Evolutionary conservation across 2,797 vertebrate species (phyloP).

Genomic region (Malurus leucopterus): DNA sequence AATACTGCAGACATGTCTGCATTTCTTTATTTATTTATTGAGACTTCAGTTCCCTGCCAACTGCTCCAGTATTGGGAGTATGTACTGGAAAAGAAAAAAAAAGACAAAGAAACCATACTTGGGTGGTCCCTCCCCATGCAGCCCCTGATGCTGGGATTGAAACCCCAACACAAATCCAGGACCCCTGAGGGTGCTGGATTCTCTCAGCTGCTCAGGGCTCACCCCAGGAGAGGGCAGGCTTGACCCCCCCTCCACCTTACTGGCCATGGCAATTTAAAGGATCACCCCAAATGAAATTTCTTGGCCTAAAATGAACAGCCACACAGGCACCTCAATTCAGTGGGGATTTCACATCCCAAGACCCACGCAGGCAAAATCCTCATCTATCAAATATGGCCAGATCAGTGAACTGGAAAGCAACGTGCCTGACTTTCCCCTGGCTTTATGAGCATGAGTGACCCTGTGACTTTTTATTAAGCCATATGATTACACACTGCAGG

Average conservation of each 20-base stretch:
- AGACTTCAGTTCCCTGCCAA: not conserved
- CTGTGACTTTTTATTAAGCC: conserved; percentile 27
- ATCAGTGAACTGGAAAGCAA: conserved; percentile 25
- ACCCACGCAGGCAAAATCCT: not conserved
- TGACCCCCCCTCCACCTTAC: rapidly evolving
- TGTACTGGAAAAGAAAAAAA: not conserved
- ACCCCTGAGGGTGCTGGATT: not conserved
- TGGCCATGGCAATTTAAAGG: not conserved
- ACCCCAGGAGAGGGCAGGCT: not conserved
- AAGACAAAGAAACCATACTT: not conserved
- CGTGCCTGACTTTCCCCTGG: not conserved
- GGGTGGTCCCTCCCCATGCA: rapidly evolving
- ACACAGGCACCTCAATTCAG: not conserved
- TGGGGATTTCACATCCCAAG: conserved; percentile 7
- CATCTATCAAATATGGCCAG: conserved; percentile 17
- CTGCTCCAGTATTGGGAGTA: not conserved
- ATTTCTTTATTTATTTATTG: not conserved
- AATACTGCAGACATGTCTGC: not conserved
- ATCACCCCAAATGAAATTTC: not conserved
- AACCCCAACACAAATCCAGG: not conserved
- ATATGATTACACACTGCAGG: not conserved
- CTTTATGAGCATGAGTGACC: conserved; percentile 10
- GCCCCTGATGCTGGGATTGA: not conserved
- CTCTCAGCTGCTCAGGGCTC: not conserved
- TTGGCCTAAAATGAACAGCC: not conserved